A percentile compares a stretch with the other conserved stretches of the same genome.
These are phyloP conservation scores for Adelphocoris suturalis DNA, from an alignment of 2,888 invertebrate species.

Conservation along the genomic window DNA sequence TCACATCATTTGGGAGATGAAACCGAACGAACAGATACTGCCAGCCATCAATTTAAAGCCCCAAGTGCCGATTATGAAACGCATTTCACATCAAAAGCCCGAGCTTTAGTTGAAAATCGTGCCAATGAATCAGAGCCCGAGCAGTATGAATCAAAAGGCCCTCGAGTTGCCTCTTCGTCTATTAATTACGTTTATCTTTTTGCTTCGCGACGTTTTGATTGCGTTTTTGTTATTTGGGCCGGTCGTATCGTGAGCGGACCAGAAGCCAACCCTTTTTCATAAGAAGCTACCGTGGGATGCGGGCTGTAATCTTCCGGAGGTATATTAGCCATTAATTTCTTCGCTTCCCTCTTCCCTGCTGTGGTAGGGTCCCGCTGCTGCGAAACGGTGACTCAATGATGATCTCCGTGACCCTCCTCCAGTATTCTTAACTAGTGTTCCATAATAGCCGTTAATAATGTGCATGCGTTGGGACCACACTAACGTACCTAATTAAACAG, in stretches of 20 bases:
- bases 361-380: background rate
- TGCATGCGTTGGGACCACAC: background rate
- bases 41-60: background rate
- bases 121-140: slow-evolving; percentile 1
- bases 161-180: slow-evolving; percentile 4
- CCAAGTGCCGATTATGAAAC: slow-evolving; percentile 35
- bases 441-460: background rate
- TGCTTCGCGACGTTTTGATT: slow-evolving; percentile 27
- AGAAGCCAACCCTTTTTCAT: background rate
- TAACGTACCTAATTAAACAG: no score
- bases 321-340: slow-evolving; percentile 36
- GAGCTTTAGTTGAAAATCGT: slow-evolving; percentile 31
- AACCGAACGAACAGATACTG: slow-evolving; percentile 16
- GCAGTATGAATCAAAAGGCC: slow-evolving; percentile 6
- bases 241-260: slow-evolving; percentile 3
- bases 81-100: slow-evolving; percentile 2
- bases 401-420: slow-evolving; percentile 4
- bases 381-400: background rate
- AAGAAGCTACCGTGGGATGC: slow-evolving; percentile 31
- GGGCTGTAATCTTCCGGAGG: slow-evolving; percentile 23
- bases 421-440: background rate
- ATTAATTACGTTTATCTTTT: slow-evolving; percentile 39
- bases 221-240: slow-evolving; percentile 35
- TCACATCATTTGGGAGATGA: background rate
- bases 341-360: background rate